Evolutionary conservation across 1,140 invertebrate genomes (phyloP).

Genomic region (Trichonephila inaurata): DNA sequence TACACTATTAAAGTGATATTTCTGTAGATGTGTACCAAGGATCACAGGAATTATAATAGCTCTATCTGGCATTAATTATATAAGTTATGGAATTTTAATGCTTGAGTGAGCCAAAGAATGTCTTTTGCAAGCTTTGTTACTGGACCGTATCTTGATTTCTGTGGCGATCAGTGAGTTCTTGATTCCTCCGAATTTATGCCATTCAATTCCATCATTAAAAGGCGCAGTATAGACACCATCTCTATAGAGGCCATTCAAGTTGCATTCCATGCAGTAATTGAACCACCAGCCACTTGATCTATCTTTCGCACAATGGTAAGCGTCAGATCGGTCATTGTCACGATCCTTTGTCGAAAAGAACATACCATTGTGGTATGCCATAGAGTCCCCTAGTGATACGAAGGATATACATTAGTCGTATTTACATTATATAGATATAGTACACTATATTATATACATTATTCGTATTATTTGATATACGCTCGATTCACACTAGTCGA

Average conservation of each 20-base stretch:
- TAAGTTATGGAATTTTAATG: too few species aligned
- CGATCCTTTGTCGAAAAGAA: conserved; percentile 69
- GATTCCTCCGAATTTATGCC: conserved; percentile 79
- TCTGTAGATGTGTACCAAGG: too few species aligned
- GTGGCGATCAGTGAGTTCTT: background rate
- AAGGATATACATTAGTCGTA: too few species aligned
- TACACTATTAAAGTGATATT: too few species aligned
- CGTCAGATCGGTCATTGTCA: conserved; percentile 60
- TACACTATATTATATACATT: too few species aligned
- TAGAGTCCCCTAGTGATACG: background rate
- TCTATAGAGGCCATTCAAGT: conserved; percentile 80
- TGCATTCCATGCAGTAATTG: conserved; percentile 79
- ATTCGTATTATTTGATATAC: too few species aligned
- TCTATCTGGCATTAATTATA: too few species aligned
- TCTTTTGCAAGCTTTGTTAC: too few species aligned
- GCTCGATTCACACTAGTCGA: too few species aligned
- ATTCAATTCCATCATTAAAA: conserved; percentile 79
- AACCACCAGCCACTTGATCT: conserved; percentile 81
- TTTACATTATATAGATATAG: too few species aligned
- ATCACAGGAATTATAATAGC: too few species aligned
- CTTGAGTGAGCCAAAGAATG: too few species aligned
- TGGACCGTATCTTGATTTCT: background rate
- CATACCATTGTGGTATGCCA: background rate
- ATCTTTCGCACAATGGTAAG: conserved; percentile 76
- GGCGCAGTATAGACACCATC: conserved; percentile 78